Conservation (phyloP, 2,113 vertebrate species). For the Xyrauchen texanus region DNA sequence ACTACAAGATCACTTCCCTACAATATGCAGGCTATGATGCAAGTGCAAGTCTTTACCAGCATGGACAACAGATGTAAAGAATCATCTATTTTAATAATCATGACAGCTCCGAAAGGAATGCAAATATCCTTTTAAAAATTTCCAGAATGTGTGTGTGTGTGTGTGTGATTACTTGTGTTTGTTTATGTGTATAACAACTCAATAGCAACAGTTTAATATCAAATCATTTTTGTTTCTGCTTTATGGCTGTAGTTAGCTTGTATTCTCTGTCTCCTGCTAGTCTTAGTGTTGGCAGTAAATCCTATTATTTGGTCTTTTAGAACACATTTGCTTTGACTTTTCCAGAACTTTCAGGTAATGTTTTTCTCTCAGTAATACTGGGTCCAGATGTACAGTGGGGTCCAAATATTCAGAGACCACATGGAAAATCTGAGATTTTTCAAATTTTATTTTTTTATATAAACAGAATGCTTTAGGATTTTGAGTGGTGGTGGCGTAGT, state of each 20-base stretch:
- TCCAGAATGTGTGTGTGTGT: too few relatives aligned
- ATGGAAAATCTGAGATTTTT: too few relatives aligned
- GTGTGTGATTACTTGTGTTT: too few relatives aligned
- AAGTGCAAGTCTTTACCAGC: constrained; percentile 21
- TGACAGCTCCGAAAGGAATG: constrained; percentile 22
- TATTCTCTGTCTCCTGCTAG: background rate
- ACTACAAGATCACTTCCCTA: constrained; percentile 34
- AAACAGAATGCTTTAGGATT: too few relatives aligned
- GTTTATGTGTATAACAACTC: background rate
- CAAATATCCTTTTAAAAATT: constrained; percentile 11
- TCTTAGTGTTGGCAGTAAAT: background rate
- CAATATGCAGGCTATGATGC: constrained; percentile 23
- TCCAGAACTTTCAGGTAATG: constrained; percentile 1
- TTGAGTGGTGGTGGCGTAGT: too few relatives aligned
- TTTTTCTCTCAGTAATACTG: background rate
- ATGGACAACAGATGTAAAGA: background rate
- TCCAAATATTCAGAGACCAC: too few relatives aligned
- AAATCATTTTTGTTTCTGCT: background rate
- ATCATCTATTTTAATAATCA: background rate
- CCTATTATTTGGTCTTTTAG: background rate
- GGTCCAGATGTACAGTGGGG: too few relatives aligned
- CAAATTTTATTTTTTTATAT: too few relatives aligned
- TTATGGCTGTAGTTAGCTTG: background rate
- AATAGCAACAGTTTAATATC: background rate
- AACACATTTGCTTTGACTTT: background rate